Base-by-base conservation (phyloP, 2,888 invertebrate species). In the Lochmaea crataegi region DNA sequence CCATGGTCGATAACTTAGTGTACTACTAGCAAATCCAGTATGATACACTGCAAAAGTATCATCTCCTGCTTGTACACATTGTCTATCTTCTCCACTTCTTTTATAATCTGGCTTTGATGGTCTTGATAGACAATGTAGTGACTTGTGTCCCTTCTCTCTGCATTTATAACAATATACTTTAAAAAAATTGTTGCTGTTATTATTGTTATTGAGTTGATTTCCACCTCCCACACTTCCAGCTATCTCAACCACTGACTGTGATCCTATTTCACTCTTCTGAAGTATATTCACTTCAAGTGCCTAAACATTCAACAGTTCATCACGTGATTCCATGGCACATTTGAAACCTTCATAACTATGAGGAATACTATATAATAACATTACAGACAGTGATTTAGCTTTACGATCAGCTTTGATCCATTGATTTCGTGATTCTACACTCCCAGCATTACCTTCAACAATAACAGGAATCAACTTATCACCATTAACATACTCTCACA, bases 331-430 rank as follows among this genome's bases (percentile, higher is more conserved):
- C 16, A 64, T 45, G 6, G 48, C 63, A 64, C 63, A 45, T 42
- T 22, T 2, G 14, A 64, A 64, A 64, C 18, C 41, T 45, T 64
- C 22, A 45, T 45, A 48, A 6, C 11, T 16, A 14, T 42, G 18
- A 41, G 63, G 63, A 16, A 45, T n/a, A 45, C 63, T 64, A 22
- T 64, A 64, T 22, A 64, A 45, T 10, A 66, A 56, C 66, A 66
- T 57, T 38, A 38, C 48, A 32, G 57, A 51, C 10, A 66, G 18
- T 53, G 16, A 53, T 53, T 53, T 12, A 53, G 53, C n/a, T 53
- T 1, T 14, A 53, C 12, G n/a, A 53, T 53, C 7, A 53, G 53
- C 53, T 53, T 53, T 53, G 14, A 16, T 53, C 53, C 53, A 53
- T 53, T 53, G 53, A 53, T 53, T 53, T n/a, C 53, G 7, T 53